phyloP scores from a whole-genome alignment of 2,113 vertebrate species.

The Spea multiplicata region DNA sequence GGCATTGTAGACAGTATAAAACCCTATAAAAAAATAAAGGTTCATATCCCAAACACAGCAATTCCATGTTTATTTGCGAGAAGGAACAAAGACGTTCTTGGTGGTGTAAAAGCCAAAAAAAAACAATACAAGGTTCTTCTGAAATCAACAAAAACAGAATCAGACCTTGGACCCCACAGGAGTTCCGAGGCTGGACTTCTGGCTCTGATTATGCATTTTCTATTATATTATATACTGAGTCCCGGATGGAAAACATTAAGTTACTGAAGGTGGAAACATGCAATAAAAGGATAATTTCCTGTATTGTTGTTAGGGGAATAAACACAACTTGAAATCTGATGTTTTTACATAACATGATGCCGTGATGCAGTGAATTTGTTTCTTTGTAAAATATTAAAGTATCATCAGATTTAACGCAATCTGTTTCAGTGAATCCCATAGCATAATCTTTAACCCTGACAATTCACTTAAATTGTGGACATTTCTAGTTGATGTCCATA shows the following conservation, averaged over 20 bases:
- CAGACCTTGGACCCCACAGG: not conserved
- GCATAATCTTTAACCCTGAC: too few relatives aligned
- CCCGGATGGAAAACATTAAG: not conserved
- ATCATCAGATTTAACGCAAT: too few relatives aligned
- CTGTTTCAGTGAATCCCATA: too few relatives aligned
- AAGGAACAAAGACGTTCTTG: not conserved
- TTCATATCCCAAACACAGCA: not conserved
- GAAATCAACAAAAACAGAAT: not conserved
- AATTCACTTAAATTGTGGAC: too few relatives aligned
- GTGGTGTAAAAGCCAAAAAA: not conserved
- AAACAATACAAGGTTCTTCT: not conserved
- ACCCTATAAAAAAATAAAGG: too few relatives aligned
- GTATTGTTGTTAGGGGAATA: not conserved
- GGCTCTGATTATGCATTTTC: not conserved
- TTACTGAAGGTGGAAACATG: not conserved
- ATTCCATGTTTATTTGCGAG: not conserved
- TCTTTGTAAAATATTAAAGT: too few relatives aligned
- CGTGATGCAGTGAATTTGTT: not conserved
- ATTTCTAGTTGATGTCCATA: too few relatives aligned
- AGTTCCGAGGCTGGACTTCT: not conserved
- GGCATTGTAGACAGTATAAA: too few relatives aligned
- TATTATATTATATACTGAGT: not conserved
- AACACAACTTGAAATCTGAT: not conserved
- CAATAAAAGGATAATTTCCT: not conserved
- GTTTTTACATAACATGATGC: not conserved